Base-by-base conservation (phyloP, 1,140 invertebrate species). In the Nymphalis io region DNA sequence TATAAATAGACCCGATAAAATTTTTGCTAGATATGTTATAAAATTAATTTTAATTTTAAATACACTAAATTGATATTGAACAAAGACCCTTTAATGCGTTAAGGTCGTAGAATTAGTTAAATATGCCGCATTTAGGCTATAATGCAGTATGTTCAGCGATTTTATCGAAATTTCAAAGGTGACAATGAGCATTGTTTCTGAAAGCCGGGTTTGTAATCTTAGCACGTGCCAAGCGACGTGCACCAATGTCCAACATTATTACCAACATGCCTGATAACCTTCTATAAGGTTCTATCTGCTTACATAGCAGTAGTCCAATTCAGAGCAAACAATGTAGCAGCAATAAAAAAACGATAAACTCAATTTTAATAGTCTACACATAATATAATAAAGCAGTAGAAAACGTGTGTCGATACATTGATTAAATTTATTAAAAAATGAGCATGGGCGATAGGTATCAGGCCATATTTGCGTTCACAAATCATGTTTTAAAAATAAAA, bases 221-320 rank as follows among this genome's bases (percentile, higher is more conserved):
- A 51, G 75, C 76, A 78, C 76, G 76, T 68, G 51, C 39, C 33
- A 15, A 27, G 42, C 48, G 57, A 72, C 64, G 67, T 70, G 76
- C 65, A 72, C 62, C 74, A 64, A 74, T 76, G 74, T 76, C 66
- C 63, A 23, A 68, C 65, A 68, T 72, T 74, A 76, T 79, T 76
- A 74, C 66, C 63, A 46, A 53, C 63, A 67, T 58, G 73, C 59
- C 64, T 73, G 40, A 62, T 60, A 68, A 53, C 61, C 57, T 70
- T 27, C 51, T 23, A 55, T 27, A 27, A 55, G 48, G 11, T 53
- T 1, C n/a, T 48, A 16, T 10, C 46, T 10, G 16, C 46, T 33
- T 33, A 33, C 27, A 18, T 18, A 18, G 13, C 8, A 21, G 11
- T 55, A n/a, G 21, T 55, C 40, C 27, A 33, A 33, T 33, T 51